Evolutionary conservation across 2,888 invertebrate genomes (phyloP).

Genomic region (Galerucella pusilla): DNA sequence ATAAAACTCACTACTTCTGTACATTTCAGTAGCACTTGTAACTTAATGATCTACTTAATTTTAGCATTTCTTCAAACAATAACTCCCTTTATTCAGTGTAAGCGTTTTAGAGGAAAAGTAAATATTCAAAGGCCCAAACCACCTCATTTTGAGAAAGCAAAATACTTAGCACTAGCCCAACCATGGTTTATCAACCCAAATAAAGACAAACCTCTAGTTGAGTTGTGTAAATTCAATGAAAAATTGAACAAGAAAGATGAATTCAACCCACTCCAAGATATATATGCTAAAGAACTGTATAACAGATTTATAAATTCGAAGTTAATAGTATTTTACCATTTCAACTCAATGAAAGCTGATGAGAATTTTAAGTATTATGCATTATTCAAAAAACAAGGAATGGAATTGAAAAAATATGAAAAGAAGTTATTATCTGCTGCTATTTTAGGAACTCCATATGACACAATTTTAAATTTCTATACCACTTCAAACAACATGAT

Average conservation of each 20-base stretch:
- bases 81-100: constrained; percentile 64
- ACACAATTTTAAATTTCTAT: constrained; percentile 74
- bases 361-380: constrained; percentile 74
- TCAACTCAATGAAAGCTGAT: constrained; percentile 76
- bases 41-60: constrained; percentile 32
- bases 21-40: no score
- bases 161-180: constrained; percentile 73
- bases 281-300: constrained; percentile 77
- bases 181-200: constrained; percentile 70
- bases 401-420: constrained; percentile 77
- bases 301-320: constrained; percentile 78
- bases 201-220: constrained; percentile 64
- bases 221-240: constrained; percentile 66
- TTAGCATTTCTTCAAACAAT: constrained; percentile 49
- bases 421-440: constrained; percentile 75
- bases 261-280: constrained; percentile 78
- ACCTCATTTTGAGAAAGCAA: constrained; percentile 77
- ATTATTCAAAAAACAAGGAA: constrained; percentile 73
- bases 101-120: constrained; percentile 79
- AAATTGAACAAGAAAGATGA: constrained; percentile 56
- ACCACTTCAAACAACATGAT: constrained; percentile 71
- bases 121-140: constrained; percentile 80
- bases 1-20: neutral
- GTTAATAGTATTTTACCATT: constrained; percentile 78
- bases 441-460: constrained; percentile 75